Base-by-base conservation (phyloP, 2,113 vertebrate species). In the Pleuronectes platessa region DNA sequence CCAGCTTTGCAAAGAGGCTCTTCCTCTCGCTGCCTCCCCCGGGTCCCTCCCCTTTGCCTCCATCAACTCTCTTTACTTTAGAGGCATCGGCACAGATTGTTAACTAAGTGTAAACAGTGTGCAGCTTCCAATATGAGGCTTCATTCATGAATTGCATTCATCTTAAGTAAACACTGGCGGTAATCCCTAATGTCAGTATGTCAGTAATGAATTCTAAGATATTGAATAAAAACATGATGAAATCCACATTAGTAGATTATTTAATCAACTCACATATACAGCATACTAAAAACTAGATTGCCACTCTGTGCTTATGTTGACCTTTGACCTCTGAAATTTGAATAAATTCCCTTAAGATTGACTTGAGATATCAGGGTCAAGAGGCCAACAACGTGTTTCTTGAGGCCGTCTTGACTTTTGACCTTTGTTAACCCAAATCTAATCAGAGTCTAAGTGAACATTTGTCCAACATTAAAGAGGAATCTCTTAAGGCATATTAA, bases 1-100 rank as follows among this genome's bases (percentile, higher is more conserved):
- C 11, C 70, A 51, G 63, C 37, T 15, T 74, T 61, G 69, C 65
- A 71, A 37, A 80, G 65, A 62, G 60, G 70, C 64, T 74, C 45
- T 15, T 49, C 3, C 45, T 18, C 17, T 5, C 17, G 45, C 15
- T 49, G 45, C 45, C 45, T 49, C 58, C 64, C 75, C 74, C 74
- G 24, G 65, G 75, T 71, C 53, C 6, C 31, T 31, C 31, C 31
- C 27, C 31, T 31, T 31, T 7, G 6, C 6, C 31, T 49, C 53
- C 4, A n/a, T 55, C 7, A 17, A 42, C 20, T 68, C 49, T 59
- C 60, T 67, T 77, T 23, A 49, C 60, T 67, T 77, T 27, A 54
- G 51, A 54, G n/a, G 10, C 27, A 42, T 42, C 40, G 12, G 11
- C 40, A 3, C 40, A 42, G 40, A 42, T 42, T 42, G 40, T 42